Conservation (phyloP, 1,140 invertebrate genomes). For the Centruroides sculpturatus region DNA sequence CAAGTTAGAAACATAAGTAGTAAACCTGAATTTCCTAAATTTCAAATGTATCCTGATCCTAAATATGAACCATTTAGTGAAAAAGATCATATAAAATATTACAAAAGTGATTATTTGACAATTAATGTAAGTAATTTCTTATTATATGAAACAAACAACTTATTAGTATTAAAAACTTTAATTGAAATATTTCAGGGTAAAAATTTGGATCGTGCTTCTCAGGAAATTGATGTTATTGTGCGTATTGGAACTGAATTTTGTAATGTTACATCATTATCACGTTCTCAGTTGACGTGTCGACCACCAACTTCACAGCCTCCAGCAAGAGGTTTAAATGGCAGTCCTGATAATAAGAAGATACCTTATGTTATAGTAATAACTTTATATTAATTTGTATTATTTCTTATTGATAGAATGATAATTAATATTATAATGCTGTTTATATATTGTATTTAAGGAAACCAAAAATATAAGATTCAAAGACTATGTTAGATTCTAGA, state of each 20-base stretch:
- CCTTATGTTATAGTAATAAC: constrained; percentile 19
- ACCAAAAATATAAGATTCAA: too few relatives aligned
- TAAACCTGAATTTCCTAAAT: constrained; percentile 39
- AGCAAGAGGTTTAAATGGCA: constrained; percentile 41
- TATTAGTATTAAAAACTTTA: not conserved
- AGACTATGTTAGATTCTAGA: not conserved
- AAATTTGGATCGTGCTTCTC: constrained; percentile 76
- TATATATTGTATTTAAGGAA: too few relatives aligned
- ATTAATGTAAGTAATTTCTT: constrained; percentile 55
- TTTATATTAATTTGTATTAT: not conserved
- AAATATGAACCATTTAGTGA: constrained; percentile 76
- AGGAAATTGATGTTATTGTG: constrained; percentile 77
- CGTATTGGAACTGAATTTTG: constrained; percentile 76
- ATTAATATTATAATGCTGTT: too few relatives aligned
- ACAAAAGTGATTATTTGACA: constrained; percentile 89
- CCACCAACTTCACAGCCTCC: constrained; percentile 60
- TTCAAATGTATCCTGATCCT: constrained; percentile 82
- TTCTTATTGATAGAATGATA: too few relatives aligned
- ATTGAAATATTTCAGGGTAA: constrained; percentile 40
- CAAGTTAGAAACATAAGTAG: constrained; percentile 62
- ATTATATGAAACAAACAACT: not conserved
- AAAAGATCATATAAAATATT: constrained; percentile 63
- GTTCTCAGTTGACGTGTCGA: constrained; percentile 75
- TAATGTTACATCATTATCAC: constrained; percentile 80
- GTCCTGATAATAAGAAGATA: constrained; percentile 23